Conservation (phyloP, 2,113 vertebrate genomes). For the Morone saxatilis region DNA sequence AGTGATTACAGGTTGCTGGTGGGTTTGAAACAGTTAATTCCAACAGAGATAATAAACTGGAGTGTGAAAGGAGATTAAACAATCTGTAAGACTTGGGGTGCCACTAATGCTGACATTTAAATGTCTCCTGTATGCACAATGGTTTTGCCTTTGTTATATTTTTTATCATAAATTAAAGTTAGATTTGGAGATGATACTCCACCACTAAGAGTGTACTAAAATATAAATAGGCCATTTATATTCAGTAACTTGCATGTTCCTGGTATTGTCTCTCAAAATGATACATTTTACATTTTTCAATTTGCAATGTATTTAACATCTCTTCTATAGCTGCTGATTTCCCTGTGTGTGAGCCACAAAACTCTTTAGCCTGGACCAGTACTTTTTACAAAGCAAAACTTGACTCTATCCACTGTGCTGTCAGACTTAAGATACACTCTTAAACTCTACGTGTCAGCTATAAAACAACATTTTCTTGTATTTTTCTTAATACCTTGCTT, state of each 20-base stretch:
- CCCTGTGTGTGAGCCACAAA: neutral
- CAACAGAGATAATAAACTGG: neutral
- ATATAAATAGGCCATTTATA: neutral
- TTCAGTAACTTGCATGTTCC: neutral
- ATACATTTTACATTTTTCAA: constrained; percentile 5
- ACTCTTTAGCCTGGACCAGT: neutral
- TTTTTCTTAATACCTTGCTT: neutral
- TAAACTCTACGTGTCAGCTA: neutral
- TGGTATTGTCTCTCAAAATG: neutral
- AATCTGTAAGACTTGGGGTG: neutral
- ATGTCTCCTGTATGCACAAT: neutral
- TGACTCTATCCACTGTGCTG: neutral
- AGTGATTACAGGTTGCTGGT: neutral
- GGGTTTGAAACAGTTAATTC: neutral
- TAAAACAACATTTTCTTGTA: neutral
- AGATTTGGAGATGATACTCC: neutral
- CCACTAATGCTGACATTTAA: no score
- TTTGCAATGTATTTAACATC: neutral
- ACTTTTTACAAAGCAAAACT: neutral
- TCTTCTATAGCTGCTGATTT: neutral
- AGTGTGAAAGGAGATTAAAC: neutral
- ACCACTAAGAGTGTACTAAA: neutral
- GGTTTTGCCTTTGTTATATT: neutral
- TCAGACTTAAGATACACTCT: neutral
- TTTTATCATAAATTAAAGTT: neutral